phyloP scores from a whole-genome alignment of 64 coral and sea anemone genomes.

The Montipora cactus region DNA sequence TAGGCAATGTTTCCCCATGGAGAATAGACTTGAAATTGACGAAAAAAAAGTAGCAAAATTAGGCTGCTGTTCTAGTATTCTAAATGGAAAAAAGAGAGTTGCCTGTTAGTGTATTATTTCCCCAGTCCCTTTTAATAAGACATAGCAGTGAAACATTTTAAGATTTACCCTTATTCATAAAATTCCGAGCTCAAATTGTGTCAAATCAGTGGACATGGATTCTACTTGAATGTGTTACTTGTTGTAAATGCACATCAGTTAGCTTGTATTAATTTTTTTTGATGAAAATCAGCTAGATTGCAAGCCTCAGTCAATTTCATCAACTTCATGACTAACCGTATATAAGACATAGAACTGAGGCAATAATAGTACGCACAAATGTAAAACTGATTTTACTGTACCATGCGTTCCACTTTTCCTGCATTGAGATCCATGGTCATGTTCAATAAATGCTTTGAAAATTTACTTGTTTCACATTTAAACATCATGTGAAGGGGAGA shows the following conservation, averaged over 20 bases:
- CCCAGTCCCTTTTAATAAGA: not conserved
- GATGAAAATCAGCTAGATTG: not conserved
- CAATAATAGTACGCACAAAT: too few relatives aligned
- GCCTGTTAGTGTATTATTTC: not conserved
- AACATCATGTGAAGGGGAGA: not conserved
- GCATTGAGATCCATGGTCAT: too few relatives aligned
- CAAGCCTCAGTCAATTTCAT: too few relatives aligned
- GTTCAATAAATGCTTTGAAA: too few relatives aligned
- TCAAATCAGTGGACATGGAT: not conserved
- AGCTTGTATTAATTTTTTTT: not conserved
- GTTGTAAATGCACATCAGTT: not conserved
- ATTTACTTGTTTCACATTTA: too few relatives aligned
- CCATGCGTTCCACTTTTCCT: too few relatives aligned
- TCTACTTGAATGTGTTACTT: not conserved
- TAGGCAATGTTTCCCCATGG: not conserved
- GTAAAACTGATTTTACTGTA: too few relatives aligned
- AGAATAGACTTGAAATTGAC: not conserved
- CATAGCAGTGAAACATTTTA: not conserved
- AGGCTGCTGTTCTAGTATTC: not conserved
- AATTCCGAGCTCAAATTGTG: not conserved
- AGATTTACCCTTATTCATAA: slow-evolving; percentile 7
- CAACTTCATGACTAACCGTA: too few relatives aligned
- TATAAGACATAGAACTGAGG: too few relatives aligned
- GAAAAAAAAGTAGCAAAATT: slow-evolving; percentile 16
- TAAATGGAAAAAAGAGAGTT: slow-evolving; percentile 4